These are phyloP conservation scores for Morpho helenor DNA, from an alignment of 2,888 invertebrate species.

Conservation along the genomic window DNA sequence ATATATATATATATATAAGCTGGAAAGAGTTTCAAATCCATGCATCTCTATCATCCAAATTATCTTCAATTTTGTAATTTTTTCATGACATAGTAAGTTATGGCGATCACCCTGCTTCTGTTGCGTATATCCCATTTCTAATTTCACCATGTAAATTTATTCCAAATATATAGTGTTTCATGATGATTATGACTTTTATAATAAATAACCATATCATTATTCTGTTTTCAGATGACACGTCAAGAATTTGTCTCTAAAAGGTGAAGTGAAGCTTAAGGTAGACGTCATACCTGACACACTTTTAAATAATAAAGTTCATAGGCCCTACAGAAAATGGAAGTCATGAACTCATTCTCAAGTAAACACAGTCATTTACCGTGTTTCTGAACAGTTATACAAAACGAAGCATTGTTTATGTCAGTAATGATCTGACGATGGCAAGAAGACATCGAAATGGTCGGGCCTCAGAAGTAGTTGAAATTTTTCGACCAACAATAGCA, in stretches of 20 bases:
- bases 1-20: too few relatives aligned
- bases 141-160: too few relatives aligned
- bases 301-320: conserved; percentile 38
- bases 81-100: too few relatives aligned
- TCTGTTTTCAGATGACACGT: conserved; percentile 45
- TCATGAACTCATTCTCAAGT: conserved; percentile 31
- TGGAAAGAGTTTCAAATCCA: too few relatives aligned
- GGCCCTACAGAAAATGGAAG: conserved; percentile 45
- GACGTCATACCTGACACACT: conserved; percentile 31
- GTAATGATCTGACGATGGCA: conserved; percentile 58
- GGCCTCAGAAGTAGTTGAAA: conserved; percentile 11
- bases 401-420: conserved; percentile 30
- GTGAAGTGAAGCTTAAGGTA: conserved; percentile 17
- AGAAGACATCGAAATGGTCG: conserved; percentile 28
- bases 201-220: conserved; percentile 24
- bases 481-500: conserved; percentile 24
- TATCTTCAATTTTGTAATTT: too few relatives aligned
- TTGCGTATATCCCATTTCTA: too few relatives aligned
- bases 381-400: conserved; percentile 33
- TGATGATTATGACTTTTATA: too few relatives aligned
- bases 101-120: too few relatives aligned
- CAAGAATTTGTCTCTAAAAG: conserved; percentile 24
- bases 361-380: conserved; percentile 30
- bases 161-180: too few relatives aligned
- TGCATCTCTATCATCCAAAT: too few relatives aligned